Evolutionary conservation across 2,113 vertebrate species (phyloP), one percentile per base, ranked within the genome.

Genomic region (Salvator merianae): DNA sequence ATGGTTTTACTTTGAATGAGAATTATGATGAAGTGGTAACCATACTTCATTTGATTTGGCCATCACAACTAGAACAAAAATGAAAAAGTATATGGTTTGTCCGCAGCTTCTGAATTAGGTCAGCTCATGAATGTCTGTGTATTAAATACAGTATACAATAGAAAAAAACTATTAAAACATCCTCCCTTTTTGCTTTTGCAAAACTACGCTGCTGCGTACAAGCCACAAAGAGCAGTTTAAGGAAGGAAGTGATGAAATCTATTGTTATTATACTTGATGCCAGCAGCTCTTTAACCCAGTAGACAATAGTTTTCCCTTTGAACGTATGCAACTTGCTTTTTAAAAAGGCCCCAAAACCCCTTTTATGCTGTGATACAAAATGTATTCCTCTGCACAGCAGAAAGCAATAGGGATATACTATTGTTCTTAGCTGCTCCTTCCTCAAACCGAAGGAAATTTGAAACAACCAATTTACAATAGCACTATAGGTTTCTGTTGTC

Each of bases 181-280:
- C 18, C 55, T 59, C 14, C 55, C 14, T 20, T 59, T 20, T 38
- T 82, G 38, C 30, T 66, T 34, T 84, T 70, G 76, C 47, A 43
- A 84, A 78, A 13, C 7, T 62, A 32, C 9, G 71, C 8, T 34
- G 68, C 76, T 78, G 38, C 13, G 77, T 47, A 77, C 75, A 84
- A 91, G 65, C 20, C 43, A 89, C 86, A 70, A 0, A 0, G 75
- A 92, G 92, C 79, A 77, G 69, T 0, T 2, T 18, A 71, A 92
- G 91, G 90, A 93, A 93, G 93, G 93, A 93, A 94, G 81, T 94
- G 85, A 91, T 87, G 87, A 85, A 92, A 93, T 2, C 40, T 26
- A 22, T 79, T 18, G 13, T 78, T 1, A 36, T 70, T 53, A 71
- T 84, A 4, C 1, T 24, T 72, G 10, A 3, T 3, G 36, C 14